Evolutionary conservation across 1,140 invertebrate species (phyloP), one percentile per base, ranked within the genome.

Genomic region (Philopotamus ludificatus): DNA sequence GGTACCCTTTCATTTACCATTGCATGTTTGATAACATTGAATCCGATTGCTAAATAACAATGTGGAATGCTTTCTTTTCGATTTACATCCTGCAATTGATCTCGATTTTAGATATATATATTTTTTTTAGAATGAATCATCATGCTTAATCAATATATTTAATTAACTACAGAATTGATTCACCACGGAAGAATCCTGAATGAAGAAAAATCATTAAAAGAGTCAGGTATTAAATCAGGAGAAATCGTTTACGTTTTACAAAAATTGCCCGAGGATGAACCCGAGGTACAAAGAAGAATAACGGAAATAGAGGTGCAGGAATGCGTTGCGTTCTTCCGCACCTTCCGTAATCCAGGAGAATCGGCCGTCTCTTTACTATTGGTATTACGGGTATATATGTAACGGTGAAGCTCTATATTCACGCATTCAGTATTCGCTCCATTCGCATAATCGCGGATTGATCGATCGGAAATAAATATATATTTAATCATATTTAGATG

Each of bases 161-260:
- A 2, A 20, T 10, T 41, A 3, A 41, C 65, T 66, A 3, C 54
- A 70, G 68, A 70, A 47, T 50, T 70, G 10, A 25, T 70, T 9
- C 57, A 70, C 34, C 68, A 66, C 21, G 68, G 68, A 4, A 58
- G 28, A 55, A 34, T 64, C 22, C 39, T 70, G n/a, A 65, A 70
- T 39, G 64, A 64, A 26, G 60, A 57, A 3, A 70, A 70, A 57
- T 60, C 34, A 21, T 39, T 70, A 7, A 57, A 64, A 16, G 68
- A 70, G 2, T 61, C 54, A 42, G 62, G 62, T 3, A 28, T 70
- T 1, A 66, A 64, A 54, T 39, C 25, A 45, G 64, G 64, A 1
- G 68, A 70, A 39, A 53, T 64, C 25, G 41, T 70, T 12, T 58
- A 66, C 26, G 68, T 70, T 42, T 57, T 66, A 9, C 44, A 47